A percentile compares a stretch with the other conserved stretches of the same genome.
Evolutionary conservation across 2,797 vertebrate species (phyloP).

Genomic region (Cryptoblepharus egeriae): DNA sequence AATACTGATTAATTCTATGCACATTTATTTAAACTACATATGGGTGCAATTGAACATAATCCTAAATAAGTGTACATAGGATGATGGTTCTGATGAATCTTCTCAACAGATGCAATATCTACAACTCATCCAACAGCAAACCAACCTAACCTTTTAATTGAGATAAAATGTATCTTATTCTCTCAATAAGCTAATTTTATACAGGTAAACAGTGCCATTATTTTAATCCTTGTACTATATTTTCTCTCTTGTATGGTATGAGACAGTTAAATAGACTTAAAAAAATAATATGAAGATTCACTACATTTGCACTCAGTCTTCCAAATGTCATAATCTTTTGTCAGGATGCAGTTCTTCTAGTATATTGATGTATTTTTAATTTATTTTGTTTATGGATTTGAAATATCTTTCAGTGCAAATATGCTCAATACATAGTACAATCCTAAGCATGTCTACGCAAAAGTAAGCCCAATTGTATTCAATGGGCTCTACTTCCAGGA

Average conservation of each 20-base stretch:
- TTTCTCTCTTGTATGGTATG: neutral
- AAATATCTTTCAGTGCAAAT: conserved; percentile 13
- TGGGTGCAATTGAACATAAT: too few species aligned
- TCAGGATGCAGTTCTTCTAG: conserved; percentile 11
- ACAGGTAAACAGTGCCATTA: neutral
- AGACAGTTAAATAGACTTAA: neutral
- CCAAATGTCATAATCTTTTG: neutral
- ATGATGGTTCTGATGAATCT: neutral
- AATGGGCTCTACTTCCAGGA: too few species aligned
- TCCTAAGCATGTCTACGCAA: too few species aligned
- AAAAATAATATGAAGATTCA: conserved; percentile 15
- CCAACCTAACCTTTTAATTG: neutral
- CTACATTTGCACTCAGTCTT: neutral
- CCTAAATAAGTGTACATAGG: too few species aligned
- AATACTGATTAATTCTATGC: neutral
- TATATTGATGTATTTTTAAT: conserved; percentile 18
- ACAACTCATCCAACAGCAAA: conserved; percentile 17
- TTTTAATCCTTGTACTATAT: neutral
- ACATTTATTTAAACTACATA: neutral
- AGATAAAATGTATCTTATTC: neutral
- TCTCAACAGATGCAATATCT: conserved; percentile 2
- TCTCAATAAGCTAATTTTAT: conserved; percentile 7
- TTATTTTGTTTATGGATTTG: neutral
- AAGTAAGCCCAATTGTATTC: too few species aligned
- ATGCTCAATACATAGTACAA: conserved; percentile 12